phyloP scores from a whole-genome alignment of 2,797 vertebrate genomes.

The Sardinella longiceps region DNA sequence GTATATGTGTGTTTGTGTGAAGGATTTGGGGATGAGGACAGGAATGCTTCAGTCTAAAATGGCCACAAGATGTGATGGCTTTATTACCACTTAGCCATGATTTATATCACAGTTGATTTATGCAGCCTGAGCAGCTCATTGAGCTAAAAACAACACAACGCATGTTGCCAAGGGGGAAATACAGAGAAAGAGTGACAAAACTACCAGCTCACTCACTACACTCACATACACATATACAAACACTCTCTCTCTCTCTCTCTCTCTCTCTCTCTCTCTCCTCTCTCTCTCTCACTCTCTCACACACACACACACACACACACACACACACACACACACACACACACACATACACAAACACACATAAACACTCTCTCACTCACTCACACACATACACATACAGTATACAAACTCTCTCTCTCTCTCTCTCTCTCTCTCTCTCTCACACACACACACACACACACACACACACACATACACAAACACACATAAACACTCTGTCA shows the following conservation, averaged over 20 bases:
- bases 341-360: not conserved
- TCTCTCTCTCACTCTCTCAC: no score
- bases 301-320: not conserved
- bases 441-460: not conserved
- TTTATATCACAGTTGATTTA: not conserved
- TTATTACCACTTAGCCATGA: conserved; percentile 11
- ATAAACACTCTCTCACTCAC: not conserved
- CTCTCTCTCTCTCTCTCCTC: no score
- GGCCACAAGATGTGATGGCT: not conserved
- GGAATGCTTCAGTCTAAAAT: not conserved
- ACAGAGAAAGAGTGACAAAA: not conserved
- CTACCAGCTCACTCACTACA: not conserved
- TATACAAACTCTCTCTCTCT: no score
- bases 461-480: not conserved
- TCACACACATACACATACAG: no score
- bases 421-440: no score
- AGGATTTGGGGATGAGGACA: not conserved
- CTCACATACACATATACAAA: not conserved
- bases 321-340: not conserved
- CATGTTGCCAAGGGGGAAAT: not conserved
- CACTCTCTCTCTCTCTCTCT: not conserved
- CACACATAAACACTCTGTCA: not conserved
- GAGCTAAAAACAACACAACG: not conserved
- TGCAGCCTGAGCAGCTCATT: not conserved
- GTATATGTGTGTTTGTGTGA: conserved; percentile 19